phyloP scores from a whole-genome alignment of 2,797 vertebrate species.

The Dipus sagitta region DNA sequence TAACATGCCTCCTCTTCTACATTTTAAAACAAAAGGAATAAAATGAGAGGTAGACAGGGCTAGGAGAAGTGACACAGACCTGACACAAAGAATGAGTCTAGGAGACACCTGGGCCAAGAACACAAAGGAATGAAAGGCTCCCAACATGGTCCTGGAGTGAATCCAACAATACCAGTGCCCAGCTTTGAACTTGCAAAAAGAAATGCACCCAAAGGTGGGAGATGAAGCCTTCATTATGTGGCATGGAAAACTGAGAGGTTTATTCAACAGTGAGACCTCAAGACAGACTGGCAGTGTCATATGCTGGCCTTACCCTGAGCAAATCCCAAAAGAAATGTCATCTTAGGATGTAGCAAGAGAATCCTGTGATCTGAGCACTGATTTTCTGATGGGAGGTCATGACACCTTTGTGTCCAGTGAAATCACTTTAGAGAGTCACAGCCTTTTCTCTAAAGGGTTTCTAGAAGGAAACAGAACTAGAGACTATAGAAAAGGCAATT shows the following conservation, averaged over 20 bases:
- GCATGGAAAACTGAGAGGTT: background rate
- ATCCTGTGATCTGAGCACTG: background rate
- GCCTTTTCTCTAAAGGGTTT: background rate
- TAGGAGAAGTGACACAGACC: background rate
- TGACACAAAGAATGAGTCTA: background rate
- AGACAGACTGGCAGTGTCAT: background rate
- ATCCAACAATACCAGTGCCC: background rate
- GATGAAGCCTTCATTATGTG: background rate
- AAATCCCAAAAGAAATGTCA: background rate
- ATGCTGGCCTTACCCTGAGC: background rate
- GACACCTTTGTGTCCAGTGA: background rate
- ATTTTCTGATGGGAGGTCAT: background rate
- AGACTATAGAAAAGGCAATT: too few species aligned
- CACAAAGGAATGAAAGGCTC: background rate
- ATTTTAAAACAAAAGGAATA: background rate
- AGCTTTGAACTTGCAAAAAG: background rate
- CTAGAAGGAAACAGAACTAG: background rate
- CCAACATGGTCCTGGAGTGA: background rate
- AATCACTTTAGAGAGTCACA: background rate
- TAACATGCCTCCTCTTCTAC: rapidly evolving
- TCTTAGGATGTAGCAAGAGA: background rate
- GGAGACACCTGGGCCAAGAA: background rate
- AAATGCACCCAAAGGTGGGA: background rate
- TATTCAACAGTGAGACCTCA: background rate
- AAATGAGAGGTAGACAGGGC: background rate